Evolutionary conservation across 1,140 invertebrate genomes (phyloP).

Genomic region (Drosophila leontia): DNA sequence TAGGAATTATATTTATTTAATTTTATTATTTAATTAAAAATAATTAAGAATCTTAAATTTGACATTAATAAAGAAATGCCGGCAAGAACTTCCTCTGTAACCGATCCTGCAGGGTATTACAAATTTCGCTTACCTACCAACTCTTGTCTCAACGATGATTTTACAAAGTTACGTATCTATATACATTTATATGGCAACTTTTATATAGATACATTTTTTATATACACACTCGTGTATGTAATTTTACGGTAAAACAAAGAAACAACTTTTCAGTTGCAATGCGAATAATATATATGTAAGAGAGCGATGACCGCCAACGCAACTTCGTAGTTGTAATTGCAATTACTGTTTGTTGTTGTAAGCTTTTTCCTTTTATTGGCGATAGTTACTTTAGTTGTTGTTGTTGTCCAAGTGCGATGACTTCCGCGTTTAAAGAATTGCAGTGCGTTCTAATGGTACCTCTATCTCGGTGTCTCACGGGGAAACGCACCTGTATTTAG

Average conservation of each 20-base stretch:
- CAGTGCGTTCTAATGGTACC: conserved; percentile 32
- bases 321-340: conserved; percentile 48
- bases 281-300: conserved; percentile 8
- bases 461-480: neutral
- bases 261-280: conserved; percentile 58
- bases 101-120: neutral
- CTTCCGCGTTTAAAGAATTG: conserved; percentile 62
- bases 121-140: neutral
- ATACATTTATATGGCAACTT: conserved; percentile 9
- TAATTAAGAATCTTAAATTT: neutral
- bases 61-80: neutral
- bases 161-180: conserved; percentile 1
- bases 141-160: neutral
- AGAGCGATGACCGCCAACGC: conserved; percentile 61
- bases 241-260: conserved; percentile 60
- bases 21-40: no score
- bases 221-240: conserved; percentile 1
- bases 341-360: conserved; percentile 39
- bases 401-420: conserved; percentile 53
- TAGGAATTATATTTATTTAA: no score
- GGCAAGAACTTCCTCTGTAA: neutral
- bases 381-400: conserved; percentile 36
- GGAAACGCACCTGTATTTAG: conserved; percentile 41
- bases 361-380: conserved; percentile 16
- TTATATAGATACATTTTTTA: conserved; percentile 13